Evolutionary conservation across 64 coral and sea anemone species (phyloP).

Genomic region (Stylophora pistillata): DNA sequence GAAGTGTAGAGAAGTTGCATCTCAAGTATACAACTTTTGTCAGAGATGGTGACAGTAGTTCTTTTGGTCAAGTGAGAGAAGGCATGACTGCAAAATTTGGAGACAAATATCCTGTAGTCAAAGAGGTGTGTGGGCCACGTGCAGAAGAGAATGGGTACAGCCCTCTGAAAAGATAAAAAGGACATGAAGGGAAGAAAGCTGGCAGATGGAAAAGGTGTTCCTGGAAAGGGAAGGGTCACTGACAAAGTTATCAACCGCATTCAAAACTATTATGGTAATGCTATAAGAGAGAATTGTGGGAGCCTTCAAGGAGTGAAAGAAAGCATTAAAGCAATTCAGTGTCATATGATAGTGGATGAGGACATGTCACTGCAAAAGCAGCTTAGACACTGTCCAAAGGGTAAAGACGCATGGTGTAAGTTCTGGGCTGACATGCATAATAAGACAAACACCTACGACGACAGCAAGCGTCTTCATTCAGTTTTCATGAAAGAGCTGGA

Average conservation of each 20-base stretch:
- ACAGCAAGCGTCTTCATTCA: slow-evolving; percentile 21
- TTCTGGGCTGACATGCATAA: slow-evolving; percentile 39
- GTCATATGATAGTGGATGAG: slow-evolving; percentile 29
- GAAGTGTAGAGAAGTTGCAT: background rate
- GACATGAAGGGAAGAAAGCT: slow-evolving; percentile 11
- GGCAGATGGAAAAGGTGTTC: slow-evolving; percentile 17
- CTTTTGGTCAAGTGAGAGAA: slow-evolving; percentile 21
- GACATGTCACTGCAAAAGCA: slow-evolving; percentile 18
- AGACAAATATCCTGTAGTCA: slow-evolving; percentile 1
- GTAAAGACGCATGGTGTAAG: slow-evolving; percentile 34
- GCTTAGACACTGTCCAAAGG: slow-evolving; percentile 45
- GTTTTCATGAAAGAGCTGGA: slow-evolving; percentile 40
- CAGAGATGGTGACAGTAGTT: slow-evolving; percentile 38
- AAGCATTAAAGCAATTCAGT: slow-evolving; percentile 37
- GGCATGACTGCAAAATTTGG: slow-evolving; percentile 40
- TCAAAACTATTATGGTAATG: slow-evolving; percentile 58
- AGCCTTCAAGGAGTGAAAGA: slow-evolving; percentile 29
- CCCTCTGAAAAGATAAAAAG: slow-evolving; percentile 34
- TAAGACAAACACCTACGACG: background rate
- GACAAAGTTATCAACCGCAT: slow-evolving; percentile 34
- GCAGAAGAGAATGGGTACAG: slow-evolving; percentile 46
- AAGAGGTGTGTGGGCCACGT: slow-evolving; percentile 48
- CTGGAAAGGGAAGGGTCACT: background rate
- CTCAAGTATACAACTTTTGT: slow-evolving; percentile 39
- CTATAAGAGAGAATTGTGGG: slow-evolving; percentile 21